These are phyloP conservation scores for Drosophila insularis DNA, from an alignment of 1,140 invertebrate genomes.

Conservation along the genomic window DNA sequence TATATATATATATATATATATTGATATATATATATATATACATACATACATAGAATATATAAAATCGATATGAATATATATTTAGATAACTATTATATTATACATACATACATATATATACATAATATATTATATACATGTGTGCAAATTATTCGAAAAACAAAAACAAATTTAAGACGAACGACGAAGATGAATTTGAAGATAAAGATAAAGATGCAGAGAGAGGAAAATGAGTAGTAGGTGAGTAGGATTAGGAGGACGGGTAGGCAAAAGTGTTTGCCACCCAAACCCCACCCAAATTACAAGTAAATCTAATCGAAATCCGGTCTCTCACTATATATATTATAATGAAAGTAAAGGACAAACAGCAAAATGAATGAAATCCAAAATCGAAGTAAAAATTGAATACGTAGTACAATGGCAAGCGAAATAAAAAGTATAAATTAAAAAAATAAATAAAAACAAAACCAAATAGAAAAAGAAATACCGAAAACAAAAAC, in stretches of 20 bases:
- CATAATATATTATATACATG: slow-evolving; percentile 65
- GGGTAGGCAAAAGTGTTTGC: slow-evolving; percentile 1
- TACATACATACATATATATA: slow-evolving; percentile 57
- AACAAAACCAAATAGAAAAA: not conserved
- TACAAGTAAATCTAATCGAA: not conserved
- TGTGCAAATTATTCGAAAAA: slow-evolving; percentile 76
- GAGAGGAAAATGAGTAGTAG: slow-evolving; percentile 3
- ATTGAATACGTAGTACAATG: slow-evolving; percentile 76
- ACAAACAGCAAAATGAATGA: not conserved
- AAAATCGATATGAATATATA: slow-evolving; percentile 75
- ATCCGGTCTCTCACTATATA: not conserved
- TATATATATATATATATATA: slow-evolving; percentile 70
- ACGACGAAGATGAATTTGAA: slow-evolving; percentile 23
- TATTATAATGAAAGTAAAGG: slow-evolving; percentile 58
- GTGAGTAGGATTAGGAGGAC: not conserved
- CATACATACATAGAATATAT: slow-evolving; percentile 54
- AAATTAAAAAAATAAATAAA: slow-evolving; percentile 63
- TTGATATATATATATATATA: slow-evolving; percentile 70
- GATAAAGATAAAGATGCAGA: slow-evolving; percentile 20
- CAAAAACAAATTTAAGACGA: slow-evolving; percentile 27
- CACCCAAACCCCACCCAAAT: slow-evolving; percentile 3
- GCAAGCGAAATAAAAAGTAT: slow-evolving; percentile 77
- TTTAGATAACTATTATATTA: slow-evolving; percentile 78
- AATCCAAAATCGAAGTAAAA: slow-evolving; percentile 29
- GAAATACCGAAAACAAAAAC: slow-evolving; percentile 3